Conservation (phyloP, 2,888 invertebrate genomes). For the Lagria hirta region DNA sequence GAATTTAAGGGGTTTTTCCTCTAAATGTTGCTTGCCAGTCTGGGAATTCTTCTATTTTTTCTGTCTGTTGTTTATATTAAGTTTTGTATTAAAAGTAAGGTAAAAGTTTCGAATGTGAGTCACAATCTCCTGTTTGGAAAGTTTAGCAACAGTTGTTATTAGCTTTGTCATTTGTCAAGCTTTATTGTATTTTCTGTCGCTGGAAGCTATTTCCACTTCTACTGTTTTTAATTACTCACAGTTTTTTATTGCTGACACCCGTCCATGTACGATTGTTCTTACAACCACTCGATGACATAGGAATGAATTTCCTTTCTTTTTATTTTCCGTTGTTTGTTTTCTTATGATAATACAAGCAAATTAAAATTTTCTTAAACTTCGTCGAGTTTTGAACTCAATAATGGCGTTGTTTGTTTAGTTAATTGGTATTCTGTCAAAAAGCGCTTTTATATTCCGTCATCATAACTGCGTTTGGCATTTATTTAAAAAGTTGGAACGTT, state of each 20-base stretch:
- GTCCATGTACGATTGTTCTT: too few species aligned
- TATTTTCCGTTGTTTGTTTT: conserved; percentile 17
- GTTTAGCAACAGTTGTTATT: too few species aligned
- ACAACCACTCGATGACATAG: conserved; percentile 22
- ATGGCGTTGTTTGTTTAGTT: conserved; percentile 12
- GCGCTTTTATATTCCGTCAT: conserved; percentile 11
- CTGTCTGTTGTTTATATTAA: too few species aligned
- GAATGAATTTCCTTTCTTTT: conserved; percentile 21
- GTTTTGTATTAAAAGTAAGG: too few species aligned
- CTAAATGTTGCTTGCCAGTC: too few species aligned
- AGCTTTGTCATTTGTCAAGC: too few species aligned
- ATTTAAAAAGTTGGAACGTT: conserved; percentile 7
- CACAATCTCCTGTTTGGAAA: too few species aligned
- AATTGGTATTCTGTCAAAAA: conserved; percentile 15
- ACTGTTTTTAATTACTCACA: conserved; percentile 34
- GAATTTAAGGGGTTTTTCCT: too few species aligned
- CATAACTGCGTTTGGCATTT: conserved; percentile 3
- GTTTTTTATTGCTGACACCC: conserved; percentile 31
- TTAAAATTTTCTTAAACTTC: conserved; percentile 18
- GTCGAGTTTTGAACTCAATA: conserved; percentile 14
- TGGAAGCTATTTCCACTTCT: too few species aligned
- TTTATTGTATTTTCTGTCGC: too few species aligned
- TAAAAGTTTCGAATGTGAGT: too few species aligned
- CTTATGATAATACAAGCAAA: conserved; percentile 16
- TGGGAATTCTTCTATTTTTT: too few species aligned